Percentiles rank a stretch among this genome's conserved stretches.
These are phyloP conservation scores for Campaea margaritaria DNA, from an alignment of 2,888 invertebrate genomes.

Conservation along the genomic window DNA sequence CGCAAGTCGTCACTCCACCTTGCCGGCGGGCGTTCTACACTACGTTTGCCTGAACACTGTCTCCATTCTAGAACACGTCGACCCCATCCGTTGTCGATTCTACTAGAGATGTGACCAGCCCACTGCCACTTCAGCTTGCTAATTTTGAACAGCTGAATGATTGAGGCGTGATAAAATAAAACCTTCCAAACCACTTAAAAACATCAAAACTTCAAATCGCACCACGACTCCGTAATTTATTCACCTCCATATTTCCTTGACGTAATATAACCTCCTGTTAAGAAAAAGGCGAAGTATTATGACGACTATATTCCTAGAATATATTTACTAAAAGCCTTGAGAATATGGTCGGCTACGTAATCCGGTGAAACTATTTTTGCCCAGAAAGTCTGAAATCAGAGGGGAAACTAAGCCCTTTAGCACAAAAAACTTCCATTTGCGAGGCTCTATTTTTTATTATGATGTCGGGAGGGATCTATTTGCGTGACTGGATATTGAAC, in stretches of 20 bases:
- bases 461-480: slow-evolving; percentile 21
- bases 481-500: slow-evolving; percentile 11
- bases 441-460: slow-evolving; percentile 25
- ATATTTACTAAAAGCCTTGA: slow-evolving; percentile 34
- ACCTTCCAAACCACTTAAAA: no score
- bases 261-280: slow-evolving; percentile 1
- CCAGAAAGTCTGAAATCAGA: slow-evolving; percentile 35
- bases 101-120: no score
- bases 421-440: slow-evolving; percentile 29
- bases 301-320: slow-evolving; percentile 39
- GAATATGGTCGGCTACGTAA: slow-evolving; percentile 44
- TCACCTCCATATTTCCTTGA: neutral
- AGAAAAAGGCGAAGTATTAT: slow-evolving; percentile 20
- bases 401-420: slow-evolving; percentile 31
- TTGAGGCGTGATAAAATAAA: no score
- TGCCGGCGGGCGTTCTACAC: no score
- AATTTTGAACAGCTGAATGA: no score
- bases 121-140: no score
- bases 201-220: no score
- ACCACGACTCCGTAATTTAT: neutral
- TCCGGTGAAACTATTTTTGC: slow-evolving; percentile 47
- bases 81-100: no score
- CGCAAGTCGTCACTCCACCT: no score
- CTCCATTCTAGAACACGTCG: no score
- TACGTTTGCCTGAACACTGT: no score